Conservation (phyloP, 2,113 vertebrate genomes). For the Colinus virginianus region DNA sequence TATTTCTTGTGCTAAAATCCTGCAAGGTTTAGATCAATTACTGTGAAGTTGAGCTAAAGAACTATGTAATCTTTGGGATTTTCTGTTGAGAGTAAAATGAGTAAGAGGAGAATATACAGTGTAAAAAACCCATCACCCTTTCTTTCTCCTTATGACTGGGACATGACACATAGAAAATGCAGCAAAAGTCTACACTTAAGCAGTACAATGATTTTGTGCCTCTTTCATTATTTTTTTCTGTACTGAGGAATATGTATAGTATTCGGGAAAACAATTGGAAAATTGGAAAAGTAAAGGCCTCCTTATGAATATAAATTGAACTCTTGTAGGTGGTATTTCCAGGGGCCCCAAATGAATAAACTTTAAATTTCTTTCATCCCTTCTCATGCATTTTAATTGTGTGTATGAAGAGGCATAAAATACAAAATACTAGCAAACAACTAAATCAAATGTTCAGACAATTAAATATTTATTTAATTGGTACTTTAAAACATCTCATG, state of each 20-base stretch:
- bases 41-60: neutral
- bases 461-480: neutral
- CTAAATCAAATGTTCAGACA: neutral
- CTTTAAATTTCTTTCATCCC: neutral
- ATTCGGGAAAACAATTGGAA: neutral
- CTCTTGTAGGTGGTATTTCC: neutral
- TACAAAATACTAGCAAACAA: neutral
- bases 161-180: neutral
- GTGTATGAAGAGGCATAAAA: neutral
- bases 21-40: neutral
- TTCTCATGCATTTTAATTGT: neutral
- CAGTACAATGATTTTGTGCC: neutral
- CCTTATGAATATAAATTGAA: neutral
- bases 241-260: neutral
- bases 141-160: no score
- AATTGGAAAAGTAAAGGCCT: neutral
- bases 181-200: neutral
- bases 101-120: neutral
- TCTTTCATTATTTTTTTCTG: neutral
- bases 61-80: neutral
- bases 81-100: neutral
- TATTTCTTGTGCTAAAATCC: neutral
- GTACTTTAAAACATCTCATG: neutral
- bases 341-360: neutral
- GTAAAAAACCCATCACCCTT: no score